phyloP scores from a whole-genome alignment of 2,113 vertebrate genomes.

The Cepphus grylle region DNA sequence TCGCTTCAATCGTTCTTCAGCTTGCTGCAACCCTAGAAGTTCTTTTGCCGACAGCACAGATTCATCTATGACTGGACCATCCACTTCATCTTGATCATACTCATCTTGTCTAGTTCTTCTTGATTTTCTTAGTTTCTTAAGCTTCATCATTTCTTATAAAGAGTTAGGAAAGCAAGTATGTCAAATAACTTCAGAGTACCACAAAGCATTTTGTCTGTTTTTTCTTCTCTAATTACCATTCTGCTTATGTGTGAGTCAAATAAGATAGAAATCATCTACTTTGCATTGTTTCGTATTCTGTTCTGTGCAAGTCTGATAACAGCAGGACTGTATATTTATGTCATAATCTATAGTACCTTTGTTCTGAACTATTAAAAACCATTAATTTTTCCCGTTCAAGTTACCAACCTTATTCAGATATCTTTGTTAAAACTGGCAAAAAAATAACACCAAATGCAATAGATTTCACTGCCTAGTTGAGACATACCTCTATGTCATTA shows the following conservation, averaged over 20 bases:
- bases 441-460: neutral
- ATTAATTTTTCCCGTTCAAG: neutral
- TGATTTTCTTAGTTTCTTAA: constrained; percentile 71
- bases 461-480: neutral
- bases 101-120: constrained; percentile 73
- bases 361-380: neutral
- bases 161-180: neutral
- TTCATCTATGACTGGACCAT: constrained; percentile 77
- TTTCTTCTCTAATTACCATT: neutral
- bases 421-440: neutral
- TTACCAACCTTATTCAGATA: neutral
- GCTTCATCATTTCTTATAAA: constrained; percentile 74
- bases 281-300: neutral
- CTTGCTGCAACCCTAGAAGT: constrained; percentile 75
- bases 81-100: constrained; percentile 70
- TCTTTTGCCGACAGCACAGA: constrained; percentile 78
- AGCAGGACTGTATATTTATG: neutral
- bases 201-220: neutral
- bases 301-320: neutral
- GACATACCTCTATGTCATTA: neutral
- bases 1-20: constrained; percentile 79
- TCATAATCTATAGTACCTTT: neutral
- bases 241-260: neutral
- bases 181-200: neutral
- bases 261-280: neutral